Conservation (phyloP, 2,113 vertebrate species). For the Ptychochromis oligacanthus region DNA sequence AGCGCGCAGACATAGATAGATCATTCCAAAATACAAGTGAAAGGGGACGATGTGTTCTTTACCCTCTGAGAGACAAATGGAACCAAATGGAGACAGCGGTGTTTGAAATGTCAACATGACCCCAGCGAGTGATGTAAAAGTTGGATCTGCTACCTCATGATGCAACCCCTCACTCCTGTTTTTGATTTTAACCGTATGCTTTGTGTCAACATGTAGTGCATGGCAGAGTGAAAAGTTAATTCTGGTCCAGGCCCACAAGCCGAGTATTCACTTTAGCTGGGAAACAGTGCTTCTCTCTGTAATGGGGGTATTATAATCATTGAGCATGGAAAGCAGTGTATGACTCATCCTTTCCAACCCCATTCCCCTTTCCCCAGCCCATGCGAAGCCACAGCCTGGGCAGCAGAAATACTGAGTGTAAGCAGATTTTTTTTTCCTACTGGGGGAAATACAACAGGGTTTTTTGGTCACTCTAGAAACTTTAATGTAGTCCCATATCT, state of each 20-base stretch:
- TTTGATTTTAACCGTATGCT: constrained; percentile 35
- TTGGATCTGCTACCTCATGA: constrained; percentile 28
- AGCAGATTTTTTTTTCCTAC: constrained; percentile 64
- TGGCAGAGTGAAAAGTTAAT: constrained; percentile 30
- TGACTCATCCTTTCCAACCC: constrained; percentile 80
- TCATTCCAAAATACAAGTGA: constrained; percentile 1
- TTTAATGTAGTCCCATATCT: constrained; percentile 13
- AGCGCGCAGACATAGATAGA: neutral
- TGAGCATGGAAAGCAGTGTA: constrained; percentile 76
- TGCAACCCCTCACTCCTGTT: constrained; percentile 9
- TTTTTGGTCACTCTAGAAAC: constrained; percentile 50
- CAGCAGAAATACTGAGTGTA: constrained; percentile 60
- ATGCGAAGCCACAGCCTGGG: constrained; percentile 64
- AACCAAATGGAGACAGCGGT: constrained; percentile 11
- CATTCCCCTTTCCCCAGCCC: constrained; percentile 55
- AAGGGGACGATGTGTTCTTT: neutral
- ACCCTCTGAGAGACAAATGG: neutral
- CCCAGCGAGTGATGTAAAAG: constrained; percentile 32
- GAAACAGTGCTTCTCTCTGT: constrained; percentile 75
- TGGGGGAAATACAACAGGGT: constrained; percentile 49
- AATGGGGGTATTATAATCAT: constrained; percentile 77
- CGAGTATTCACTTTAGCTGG: constrained; percentile 54
- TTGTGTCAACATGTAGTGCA: constrained; percentile 36
- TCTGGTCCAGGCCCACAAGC: constrained; percentile 47
- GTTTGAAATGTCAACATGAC: constrained; percentile 26